Conservation (phyloP, 2,797 vertebrate genomes). For the Todus mexicanus region DNA sequence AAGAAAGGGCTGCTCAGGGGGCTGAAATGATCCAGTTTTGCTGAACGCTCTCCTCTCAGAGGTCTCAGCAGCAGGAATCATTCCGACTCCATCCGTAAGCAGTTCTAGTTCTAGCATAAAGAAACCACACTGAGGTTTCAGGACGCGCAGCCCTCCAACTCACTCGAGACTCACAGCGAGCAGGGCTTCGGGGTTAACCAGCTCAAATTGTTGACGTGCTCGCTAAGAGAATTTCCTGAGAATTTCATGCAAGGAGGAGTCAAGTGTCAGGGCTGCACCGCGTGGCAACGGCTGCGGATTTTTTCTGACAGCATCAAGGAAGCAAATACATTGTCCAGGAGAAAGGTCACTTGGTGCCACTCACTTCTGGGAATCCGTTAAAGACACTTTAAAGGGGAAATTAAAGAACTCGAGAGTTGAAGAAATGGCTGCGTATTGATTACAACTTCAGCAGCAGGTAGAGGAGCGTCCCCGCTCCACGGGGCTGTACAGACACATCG, state of each 20-base stretch:
- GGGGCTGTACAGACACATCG: not conserved
- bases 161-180: not conserved
- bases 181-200: not conserved
- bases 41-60: not conserved
- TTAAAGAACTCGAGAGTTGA: not conserved
- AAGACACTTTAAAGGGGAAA: not conserved
- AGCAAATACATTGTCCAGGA: not conserved
- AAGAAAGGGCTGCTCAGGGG: not conserved
- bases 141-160: not conserved
- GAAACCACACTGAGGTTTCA: not conserved
- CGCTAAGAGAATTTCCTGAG: not conserved
- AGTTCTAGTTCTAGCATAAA: not conserved
- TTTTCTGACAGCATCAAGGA: not conserved
- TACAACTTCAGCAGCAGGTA: not conserved
- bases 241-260: not conserved
- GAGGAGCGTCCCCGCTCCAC: no score
- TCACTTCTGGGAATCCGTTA: not conserved
- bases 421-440: not conserved
- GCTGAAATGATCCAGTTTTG: not conserved
- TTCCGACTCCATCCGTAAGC: not conserved
- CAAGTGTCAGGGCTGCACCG: not conserved
- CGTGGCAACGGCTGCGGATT: not conserved
- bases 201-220: not conserved
- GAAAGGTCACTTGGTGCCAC: constrained; percentile 13
- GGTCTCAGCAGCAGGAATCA: constrained; percentile 12